These are phyloP conservation scores for Chymomyza caudatula DNA, from an alignment of 2,888 invertebrate genomes.

Conservation along the genomic window DNA sequence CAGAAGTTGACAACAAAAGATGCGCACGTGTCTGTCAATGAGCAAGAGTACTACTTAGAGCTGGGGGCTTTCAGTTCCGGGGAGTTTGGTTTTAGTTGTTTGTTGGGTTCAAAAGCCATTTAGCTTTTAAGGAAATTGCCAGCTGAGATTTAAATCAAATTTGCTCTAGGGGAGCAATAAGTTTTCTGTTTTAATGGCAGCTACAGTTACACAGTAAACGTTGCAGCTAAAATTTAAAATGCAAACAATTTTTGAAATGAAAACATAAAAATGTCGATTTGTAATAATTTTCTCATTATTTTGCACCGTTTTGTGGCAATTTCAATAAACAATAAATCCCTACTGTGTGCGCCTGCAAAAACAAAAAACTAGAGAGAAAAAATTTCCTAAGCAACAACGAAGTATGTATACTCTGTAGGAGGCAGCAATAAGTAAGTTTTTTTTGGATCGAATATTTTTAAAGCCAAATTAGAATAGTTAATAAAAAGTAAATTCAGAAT, in stretches of 20 bases:
- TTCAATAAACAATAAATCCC: conserved; percentile 77
- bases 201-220: conserved; percentile 53
- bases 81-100: background rate
- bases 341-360: conserved; percentile 35
- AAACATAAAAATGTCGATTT: conserved; percentile 74
- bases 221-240: conserved; percentile 41
- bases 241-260: conserved; percentile 70
- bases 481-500: no score
- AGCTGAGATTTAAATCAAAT: background rate
- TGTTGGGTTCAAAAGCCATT: conserved; percentile 10
- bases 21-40: conserved; percentile 45
- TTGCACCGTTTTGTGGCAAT: conserved; percentile 75
- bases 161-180: background rate
- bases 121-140: conserved; percentile 16
- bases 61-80: background rate
- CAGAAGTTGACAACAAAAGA: conserved; percentile 42
- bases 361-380: background rate
- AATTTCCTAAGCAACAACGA: background rate
- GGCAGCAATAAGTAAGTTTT: background rate
- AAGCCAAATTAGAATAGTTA: no score
- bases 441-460: no score
- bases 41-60: background rate
- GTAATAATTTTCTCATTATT: conserved; percentile 70
- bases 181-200: conserved; percentile 43
- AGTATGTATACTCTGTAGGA: background rate